These are phyloP conservation scores for Strigops habroptila DNA, from an alignment of 2,113 vertebrate species.

Conservation along the genomic window DNA sequence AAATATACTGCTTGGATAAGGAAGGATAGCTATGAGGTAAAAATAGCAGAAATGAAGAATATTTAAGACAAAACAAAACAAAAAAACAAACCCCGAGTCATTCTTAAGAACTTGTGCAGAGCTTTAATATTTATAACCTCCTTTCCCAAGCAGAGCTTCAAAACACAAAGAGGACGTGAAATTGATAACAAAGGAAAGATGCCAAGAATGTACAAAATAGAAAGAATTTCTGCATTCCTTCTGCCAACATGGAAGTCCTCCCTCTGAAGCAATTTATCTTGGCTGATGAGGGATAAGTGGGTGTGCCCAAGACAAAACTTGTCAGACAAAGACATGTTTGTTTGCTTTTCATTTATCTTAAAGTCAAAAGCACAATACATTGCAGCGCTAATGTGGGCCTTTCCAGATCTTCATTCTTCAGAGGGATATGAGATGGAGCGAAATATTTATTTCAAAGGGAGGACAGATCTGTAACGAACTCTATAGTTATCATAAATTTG, in stretches of 20 bases:
- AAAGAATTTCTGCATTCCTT: slow-evolving; percentile 63
- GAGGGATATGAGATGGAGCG: neutral
- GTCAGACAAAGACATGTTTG: slow-evolving; percentile 67
- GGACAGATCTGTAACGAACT: neutral
- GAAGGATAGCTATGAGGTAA: slow-evolving; percentile 4
- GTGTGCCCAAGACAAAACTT: slow-evolving; percentile 58
- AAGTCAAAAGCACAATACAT: slow-evolving; percentile 18
- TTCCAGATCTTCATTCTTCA: slow-evolving; percentile 20
- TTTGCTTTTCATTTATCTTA: slow-evolving; percentile 64
- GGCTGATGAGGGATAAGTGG: slow-evolving; percentile 66
- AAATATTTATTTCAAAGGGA: slow-evolving; percentile 12
- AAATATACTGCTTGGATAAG: slow-evolving; percentile 15
- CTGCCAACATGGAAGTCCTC: slow-evolving; percentile 61
- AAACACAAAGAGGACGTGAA: neutral
- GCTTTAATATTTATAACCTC: slow-evolving; percentile 19
- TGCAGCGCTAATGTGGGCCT: neutral
- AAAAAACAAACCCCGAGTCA: neutral
- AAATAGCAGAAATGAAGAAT: slow-evolving; percentile 15
- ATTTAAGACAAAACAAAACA: neutral
- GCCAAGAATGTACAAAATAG: slow-evolving; percentile 46
- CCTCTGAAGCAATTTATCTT: slow-evolving; percentile 67
- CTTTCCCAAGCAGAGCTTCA: neutral
- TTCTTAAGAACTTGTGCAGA: neutral
- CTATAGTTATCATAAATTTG: slow-evolving; percentile 10
- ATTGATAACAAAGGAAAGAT: neutral